Base-by-base conservation (phyloP, 2,888 invertebrate genomes). In the Heliconius cydno region DNA sequence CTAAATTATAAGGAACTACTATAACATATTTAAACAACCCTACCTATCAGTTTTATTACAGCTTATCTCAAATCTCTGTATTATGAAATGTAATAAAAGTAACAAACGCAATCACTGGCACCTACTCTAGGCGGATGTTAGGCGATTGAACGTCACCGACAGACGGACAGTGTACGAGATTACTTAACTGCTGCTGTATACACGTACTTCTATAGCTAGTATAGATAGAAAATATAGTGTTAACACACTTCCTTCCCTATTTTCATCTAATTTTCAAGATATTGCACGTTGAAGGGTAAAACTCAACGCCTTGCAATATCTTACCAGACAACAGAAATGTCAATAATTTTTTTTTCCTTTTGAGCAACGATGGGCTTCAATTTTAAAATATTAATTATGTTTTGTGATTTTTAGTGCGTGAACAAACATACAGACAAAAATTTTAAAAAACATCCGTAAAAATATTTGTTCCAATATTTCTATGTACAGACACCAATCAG, bases 31-130 rank as follows among this genome's bases (percentile, higher is more conserved):
- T 10, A 22, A 46, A 25, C 22, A 75, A 46, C 75, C 65, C 75
- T 75, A 46, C 12, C 12, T 10, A 41, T 73, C 15, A 28, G 12
- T 46, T 66, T 65, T 66, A 66, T 66, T 65, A 46, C 22, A 41
- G 46, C 63, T 75, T 75, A 66, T 75, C 75, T 46, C 22, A 46
- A 66, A 30, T 75, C 30, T 0, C 22, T 73, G 34, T 46, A 38
- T 66, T 75, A 75, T 75, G 30, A 65, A 46, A 65, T 7, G 75
- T 66, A 66, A 75, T 75, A 28, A 66, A 65, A 46, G 73, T 46
- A 34, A 65, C 46, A 66, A 66, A 28, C 63, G 7, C 70, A 70
- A 70, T 25, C 68, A n/a, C n/a, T 25, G 30, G n/a, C 68, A 41
- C 68, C 41, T 41, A n/a, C 68, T 41, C 41, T 13, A 41, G 25